Conservation (phyloP, 1,140 invertebrate species). For the Sitobion miscanthi region DNA sequence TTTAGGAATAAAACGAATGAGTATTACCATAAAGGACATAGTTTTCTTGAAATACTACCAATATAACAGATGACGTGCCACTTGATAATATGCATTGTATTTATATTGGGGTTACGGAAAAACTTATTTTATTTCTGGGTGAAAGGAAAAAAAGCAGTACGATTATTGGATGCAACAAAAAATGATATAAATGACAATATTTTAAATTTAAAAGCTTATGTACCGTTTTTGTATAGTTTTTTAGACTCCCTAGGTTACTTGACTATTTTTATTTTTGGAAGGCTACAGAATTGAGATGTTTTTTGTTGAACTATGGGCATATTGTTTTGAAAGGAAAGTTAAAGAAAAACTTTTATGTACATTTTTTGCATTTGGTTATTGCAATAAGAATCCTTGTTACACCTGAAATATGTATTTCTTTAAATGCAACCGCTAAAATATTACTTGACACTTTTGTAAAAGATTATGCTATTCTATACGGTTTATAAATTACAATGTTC, state of each 20-base stretch:
- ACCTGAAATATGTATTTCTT: too few relatives aligned
- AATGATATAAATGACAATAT: neutral
- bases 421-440: too few relatives aligned
- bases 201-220: neutral
- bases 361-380: too few relatives aligned
- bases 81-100: constrained; percentile 28
- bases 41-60: neutral
- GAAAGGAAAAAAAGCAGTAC: constrained; percentile 3
- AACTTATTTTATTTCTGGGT: neutral
- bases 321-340: too few relatives aligned
- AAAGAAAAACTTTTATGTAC: too few relatives aligned
- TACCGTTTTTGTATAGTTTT: neutral
- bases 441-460: too few relatives aligned
- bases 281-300: too few relatives aligned
- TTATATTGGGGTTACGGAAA: neutral
- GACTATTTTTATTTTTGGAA: neutral
- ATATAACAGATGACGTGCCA: neutral
- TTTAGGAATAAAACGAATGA: constrained; percentile 21
- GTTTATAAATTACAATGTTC: too few relatives aligned
- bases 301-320: too few relatives aligned
- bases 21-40: constrained; percentile 26
- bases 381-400: too few relatives aligned
- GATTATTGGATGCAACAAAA: neutral
- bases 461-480: too few relatives aligned
- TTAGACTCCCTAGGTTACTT: neutral